Evolutionary conservation across 2,888 invertebrate genomes (phyloP).

Genomic region (Elmis aenea): DNA sequence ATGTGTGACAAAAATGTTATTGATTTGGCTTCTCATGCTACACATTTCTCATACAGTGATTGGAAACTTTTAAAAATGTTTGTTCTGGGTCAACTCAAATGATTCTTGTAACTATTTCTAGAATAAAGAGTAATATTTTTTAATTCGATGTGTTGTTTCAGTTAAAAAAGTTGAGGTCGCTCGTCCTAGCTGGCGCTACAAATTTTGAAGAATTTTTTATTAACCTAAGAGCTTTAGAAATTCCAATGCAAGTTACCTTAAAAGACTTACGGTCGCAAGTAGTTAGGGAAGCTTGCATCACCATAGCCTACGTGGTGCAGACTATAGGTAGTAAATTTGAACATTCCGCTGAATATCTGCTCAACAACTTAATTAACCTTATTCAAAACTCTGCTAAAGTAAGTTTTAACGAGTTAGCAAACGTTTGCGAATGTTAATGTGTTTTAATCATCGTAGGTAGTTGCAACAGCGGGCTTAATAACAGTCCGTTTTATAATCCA

Average conservation of each 20-base stretch:
- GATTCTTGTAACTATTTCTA: too few relatives aligned
- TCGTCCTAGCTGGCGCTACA: slow-evolving; percentile 74
- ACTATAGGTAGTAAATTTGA: slow-evolving; percentile 78
- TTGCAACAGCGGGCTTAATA: slow-evolving; percentile 83
- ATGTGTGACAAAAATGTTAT: too few relatives aligned
- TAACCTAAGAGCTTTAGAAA: slow-evolving; percentile 72
- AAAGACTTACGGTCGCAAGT: slow-evolving; percentile 88
- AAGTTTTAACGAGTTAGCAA: too few relatives aligned
- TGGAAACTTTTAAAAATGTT: too few relatives aligned
- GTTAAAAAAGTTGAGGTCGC: slow-evolving; percentile 80
- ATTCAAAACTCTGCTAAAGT: slow-evolving; percentile 96
- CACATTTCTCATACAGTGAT: too few relatives aligned
- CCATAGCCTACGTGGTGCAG: slow-evolving; percentile 88
- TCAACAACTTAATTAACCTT: slow-evolving; percentile 80
- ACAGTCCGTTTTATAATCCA: slow-evolving; percentile 84
- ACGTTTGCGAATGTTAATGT: not conserved
- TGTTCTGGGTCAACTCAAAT: too few relatives aligned
- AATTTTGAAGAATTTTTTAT: slow-evolving; percentile 68
- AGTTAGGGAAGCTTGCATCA: slow-evolving; percentile 93
- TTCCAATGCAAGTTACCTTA: slow-evolving; percentile 74
- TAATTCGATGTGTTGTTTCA: slow-evolving; percentile 46
- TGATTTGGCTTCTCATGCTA: too few relatives aligned
- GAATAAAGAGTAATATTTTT: too few relatives aligned
- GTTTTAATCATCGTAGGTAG: slow-evolving; percentile 56
- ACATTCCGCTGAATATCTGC: slow-evolving; percentile 75